These are phyloP conservation scores for Oenanthe oenanthe DNA, from an alignment of 2,113 vertebrate genomes.

Conservation along the genomic window DNA sequence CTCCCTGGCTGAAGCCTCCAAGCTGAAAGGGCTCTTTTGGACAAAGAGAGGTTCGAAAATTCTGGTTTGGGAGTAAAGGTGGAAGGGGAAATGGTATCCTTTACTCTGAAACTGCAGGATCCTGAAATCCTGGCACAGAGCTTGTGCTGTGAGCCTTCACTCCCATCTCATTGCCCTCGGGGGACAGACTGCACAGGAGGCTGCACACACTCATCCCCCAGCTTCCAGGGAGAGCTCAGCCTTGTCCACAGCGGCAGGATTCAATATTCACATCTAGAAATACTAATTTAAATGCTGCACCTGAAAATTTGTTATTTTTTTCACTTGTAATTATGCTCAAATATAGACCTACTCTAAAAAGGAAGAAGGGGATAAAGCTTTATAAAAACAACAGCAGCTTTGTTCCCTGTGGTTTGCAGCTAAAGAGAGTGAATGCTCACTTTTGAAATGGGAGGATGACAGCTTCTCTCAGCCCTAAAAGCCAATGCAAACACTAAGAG, in stretches of 20 bases:
- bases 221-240: neutral
- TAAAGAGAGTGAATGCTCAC: neutral
- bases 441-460: neutral
- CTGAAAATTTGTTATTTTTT: neutral
- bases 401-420: neutral
- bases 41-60: neutral
- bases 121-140: neutral
- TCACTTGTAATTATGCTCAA: neutral
- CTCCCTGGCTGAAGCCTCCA: neutral
- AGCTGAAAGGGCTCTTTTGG: neutral
- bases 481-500: neutral
- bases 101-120: neutral
- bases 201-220: neutral
- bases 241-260: neutral
- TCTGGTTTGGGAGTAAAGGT: neutral
- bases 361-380: neutral
- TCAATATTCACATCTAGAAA: no score
- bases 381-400: neutral
- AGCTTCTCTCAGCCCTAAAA: neutral
- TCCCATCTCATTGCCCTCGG: fast-evolving
- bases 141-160: neutral
- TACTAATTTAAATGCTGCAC: neutral
- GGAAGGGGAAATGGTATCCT: neutral
- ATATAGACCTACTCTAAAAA: neutral
- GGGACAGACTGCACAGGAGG: neutral